These are phyloP conservation scores for Pseudolycoriella hygida DNA, from an alignment of 2,888 invertebrate genomes.

Conservation along the genomic window DNA sequence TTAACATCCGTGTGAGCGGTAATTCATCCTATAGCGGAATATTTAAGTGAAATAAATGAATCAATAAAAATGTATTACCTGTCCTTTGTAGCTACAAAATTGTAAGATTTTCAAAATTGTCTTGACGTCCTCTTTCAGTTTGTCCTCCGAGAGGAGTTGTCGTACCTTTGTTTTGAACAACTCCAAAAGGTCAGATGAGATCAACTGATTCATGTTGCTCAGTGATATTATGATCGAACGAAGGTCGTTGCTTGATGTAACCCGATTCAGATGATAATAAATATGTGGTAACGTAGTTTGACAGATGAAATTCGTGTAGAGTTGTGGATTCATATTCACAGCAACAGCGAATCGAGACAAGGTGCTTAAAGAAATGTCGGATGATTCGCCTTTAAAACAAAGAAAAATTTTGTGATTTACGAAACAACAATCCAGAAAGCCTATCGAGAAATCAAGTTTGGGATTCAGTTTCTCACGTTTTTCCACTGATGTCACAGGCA, in stretches of 20 bases:
- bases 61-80: no score
- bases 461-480: no score
- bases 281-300: constrained; percentile 26
- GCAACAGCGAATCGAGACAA: constrained; percentile 29
- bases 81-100: constrained; percentile 31
- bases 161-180: constrained; percentile 16
- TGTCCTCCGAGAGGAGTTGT: no score
- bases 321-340: constrained; percentile 23
- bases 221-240: no score
- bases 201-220: no score
- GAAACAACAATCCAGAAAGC: no score
- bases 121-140: no score
- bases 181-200: no score
- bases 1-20: constrained; percentile 22
- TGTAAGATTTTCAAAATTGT: constrained; percentile 12
- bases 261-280: constrained; percentile 15
- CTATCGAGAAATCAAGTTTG: no score
- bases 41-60: no score
- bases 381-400: constrained; percentile 9
- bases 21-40: constrained; percentile 17
- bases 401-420: neutral
- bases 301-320: constrained; percentile 26
- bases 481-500: no score
- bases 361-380: constrained; percentile 21
- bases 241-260: no score